Conservation (phyloP, 1,140 invertebrate genomes). For the Zaprionus camerounensis region DNA sequence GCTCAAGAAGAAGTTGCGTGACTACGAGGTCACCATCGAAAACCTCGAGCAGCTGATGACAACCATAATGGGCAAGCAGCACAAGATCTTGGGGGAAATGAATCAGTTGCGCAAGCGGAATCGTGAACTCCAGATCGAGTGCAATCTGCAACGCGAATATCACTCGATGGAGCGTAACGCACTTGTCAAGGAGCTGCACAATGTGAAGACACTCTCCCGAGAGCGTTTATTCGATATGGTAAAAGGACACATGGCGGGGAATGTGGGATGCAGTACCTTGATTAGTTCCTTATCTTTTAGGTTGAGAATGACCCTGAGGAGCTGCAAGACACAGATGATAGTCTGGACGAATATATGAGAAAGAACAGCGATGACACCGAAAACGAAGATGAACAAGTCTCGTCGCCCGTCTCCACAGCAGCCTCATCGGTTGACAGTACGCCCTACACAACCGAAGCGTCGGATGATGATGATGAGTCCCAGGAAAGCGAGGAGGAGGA, state of each 20-base stretch:
- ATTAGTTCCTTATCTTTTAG: no score
- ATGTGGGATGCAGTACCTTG: no score
- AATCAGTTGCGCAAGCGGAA: slow-evolving; percentile 58
- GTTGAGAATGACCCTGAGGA: not conserved
- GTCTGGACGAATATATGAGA: not conserved
- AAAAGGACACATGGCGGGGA: not conserved
- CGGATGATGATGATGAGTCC: slow-evolving; percentile 12
- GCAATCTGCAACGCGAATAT: slow-evolving; percentile 68
- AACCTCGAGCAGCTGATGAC: slow-evolving; percentile 67
- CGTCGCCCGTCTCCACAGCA: not conserved
- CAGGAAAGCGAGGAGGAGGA: slow-evolving; percentile 31
- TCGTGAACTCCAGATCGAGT: slow-evolving; percentile 53
- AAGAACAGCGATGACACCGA: slow-evolving; percentile 16
- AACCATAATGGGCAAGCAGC: slow-evolving; percentile 68
- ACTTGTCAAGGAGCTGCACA: slow-evolving; percentile 60
- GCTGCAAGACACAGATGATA: not conserved
- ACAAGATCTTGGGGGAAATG: slow-evolving; percentile 61
- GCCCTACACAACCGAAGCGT: not conserved
- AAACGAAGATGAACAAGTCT: not conserved
- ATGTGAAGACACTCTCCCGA: slow-evolving; percentile 37
- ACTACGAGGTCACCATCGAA: slow-evolving; percentile 58
- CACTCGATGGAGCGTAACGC: slow-evolving; percentile 71
- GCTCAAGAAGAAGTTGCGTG: slow-evolving; percentile 62
- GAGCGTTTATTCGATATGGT: slow-evolving; percentile 22
- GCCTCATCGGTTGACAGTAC: slow-evolving; percentile 15